Conservation (phyloP, 2,888 invertebrate species). For the Phlogophora meticulosa region DNA sequence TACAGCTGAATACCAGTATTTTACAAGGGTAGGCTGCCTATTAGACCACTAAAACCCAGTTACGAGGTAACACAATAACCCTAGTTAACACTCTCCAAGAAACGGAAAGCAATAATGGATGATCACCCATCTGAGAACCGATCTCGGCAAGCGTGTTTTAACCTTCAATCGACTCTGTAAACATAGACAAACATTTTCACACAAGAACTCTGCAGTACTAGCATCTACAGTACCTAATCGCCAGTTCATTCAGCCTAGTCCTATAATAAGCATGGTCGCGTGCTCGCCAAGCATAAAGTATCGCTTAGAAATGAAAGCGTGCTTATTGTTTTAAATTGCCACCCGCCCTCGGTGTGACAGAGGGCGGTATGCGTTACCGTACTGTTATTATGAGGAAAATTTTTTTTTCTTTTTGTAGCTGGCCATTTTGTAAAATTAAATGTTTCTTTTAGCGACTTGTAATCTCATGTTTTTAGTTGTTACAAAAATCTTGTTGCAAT, state of each 20-base stretch:
- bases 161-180: background rate
- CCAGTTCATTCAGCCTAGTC: conserved; percentile 43
- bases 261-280: conserved; percentile 72
- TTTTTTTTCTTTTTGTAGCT: conserved; percentile 21
- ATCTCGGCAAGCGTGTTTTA: too few species aligned
- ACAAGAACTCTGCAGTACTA: conserved; percentile 6
- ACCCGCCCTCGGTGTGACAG: conserved; percentile 86
- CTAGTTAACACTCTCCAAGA: too few species aligned
- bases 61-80: too few species aligned
- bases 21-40: too few species aligned
- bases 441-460: conserved; percentile 2
- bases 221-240: conserved; percentile 22
- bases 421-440: conserved; percentile 34
- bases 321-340: conserved; percentile 90
- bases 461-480: background rate
- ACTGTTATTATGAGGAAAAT: conserved; percentile 59
- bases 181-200: background rate
- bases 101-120: too few species aligned
- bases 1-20: too few species aligned
- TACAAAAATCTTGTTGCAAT: background rate
- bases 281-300: conserved; percentile 83
- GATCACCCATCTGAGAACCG: too few species aligned
- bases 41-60: too few species aligned
- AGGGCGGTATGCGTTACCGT: conserved; percentile 79
- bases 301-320: conserved; percentile 83